Base-by-base conservation (phyloP, 2,888 invertebrate genomes). In the Andricus curvator region DNA sequence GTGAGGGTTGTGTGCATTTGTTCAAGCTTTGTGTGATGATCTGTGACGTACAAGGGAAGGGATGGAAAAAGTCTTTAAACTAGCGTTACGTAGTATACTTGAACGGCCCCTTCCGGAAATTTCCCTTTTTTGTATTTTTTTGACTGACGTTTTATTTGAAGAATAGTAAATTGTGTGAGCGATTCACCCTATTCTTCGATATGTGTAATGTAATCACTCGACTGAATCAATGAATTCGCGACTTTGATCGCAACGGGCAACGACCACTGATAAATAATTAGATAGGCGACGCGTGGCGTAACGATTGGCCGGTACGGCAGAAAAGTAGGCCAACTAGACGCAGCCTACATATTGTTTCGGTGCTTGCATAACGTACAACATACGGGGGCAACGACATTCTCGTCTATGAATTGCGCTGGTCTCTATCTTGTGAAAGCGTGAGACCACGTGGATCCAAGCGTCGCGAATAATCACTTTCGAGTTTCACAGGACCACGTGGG, bases 351-450 rank as follows among this genome's bases (percentile, higher is more conserved):
- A 87, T 85, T 86, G 86, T 88, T 88, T 88, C 80, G 85, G 80
- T 51, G 80, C 82, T 88, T 89, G 85, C 87, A 84, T 88, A 88
- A 88, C 80, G 44, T 66, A 78, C 78, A 78, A 82, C 80, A 74
- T 51, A 67, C 68, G 82, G 81, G 85, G 82, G 82, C 85, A 83
- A 85, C 82, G 86, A 84, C 85, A 83, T 33, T 80, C 80, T 65
- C 78, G 80, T 78, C 82, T 77, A 76, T 66, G 44, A 80, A 80
- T 66, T 81, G 78, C 78, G 83, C 56, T 83, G 81, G 81, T 84
- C 85, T 87, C 87, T 88, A 88, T 88, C 80, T 89, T 88, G 91
- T 89, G 91, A 91, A 91, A 91, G 91, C 90, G 90, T 86, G 88
- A 88, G 88, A 88, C 84, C 81, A 81, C 83, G 82, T 79, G 85